Evolutionary conservation across 2,888 invertebrate genomes (phyloP).

Genomic region (Coleophora deauratella): DNA sequence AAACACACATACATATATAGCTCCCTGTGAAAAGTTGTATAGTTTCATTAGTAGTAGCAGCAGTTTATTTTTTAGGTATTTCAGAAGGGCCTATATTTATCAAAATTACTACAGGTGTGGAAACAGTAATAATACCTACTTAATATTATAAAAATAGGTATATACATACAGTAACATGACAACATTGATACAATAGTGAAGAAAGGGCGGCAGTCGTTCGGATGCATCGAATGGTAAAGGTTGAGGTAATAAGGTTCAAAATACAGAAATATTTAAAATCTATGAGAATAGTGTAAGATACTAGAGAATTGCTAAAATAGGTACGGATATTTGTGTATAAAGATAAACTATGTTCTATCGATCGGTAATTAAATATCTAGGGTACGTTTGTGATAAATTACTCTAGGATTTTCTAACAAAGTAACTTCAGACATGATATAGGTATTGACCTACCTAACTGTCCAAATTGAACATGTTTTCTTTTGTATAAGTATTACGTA

Average conservation of each 20-base stretch:
- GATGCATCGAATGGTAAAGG: constrained; percentile 54
- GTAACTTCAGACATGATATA: too few species aligned
- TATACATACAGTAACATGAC: constrained; percentile 35
- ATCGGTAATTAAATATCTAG: constrained; percentile 8
- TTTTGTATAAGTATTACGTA: too few species aligned
- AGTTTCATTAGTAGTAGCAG: too few species aligned
- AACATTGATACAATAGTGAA: constrained; percentile 74
- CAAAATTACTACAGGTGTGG: constrained; percentile 20
- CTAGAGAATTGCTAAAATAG: constrained; percentile 27
- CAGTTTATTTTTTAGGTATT: too few species aligned
- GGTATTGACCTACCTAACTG: too few species aligned
- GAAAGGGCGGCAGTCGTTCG: constrained; percentile 68
- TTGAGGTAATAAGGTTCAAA: constrained; percentile 29
- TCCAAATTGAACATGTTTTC: too few species aligned
- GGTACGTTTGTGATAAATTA: too few species aligned
- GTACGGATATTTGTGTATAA: background rate
- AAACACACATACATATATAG: too few species aligned
- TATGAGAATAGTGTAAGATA: constrained; percentile 36
- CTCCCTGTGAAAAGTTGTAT: too few species aligned
- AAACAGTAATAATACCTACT: constrained; percentile 12
- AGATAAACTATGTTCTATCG: too few species aligned
- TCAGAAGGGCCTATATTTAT: too few species aligned
- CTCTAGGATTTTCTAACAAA: too few species aligned
- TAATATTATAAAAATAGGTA: constrained; percentile 13
- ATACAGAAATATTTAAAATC: constrained; percentile 19